These are phyloP conservation scores for Pelodytes ibericus DNA, from an alignment of 2,797 vertebrate species.

Conservation along the genomic window DNA sequence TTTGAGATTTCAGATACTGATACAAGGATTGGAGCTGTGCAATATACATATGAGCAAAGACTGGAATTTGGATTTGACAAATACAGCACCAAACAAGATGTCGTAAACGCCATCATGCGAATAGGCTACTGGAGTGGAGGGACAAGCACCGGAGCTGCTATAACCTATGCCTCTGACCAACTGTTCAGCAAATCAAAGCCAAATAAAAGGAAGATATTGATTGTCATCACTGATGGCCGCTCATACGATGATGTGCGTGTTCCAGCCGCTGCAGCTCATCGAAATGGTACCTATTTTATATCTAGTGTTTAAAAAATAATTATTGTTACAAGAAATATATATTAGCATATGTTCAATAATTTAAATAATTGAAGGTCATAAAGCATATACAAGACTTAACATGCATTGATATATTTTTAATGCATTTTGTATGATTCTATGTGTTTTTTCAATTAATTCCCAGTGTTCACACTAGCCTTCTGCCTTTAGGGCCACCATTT, in stretches of 20 bases:
- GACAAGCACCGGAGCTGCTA: slow-evolving; percentile 95
- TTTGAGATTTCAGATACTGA: slow-evolving; percentile 97
- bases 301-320: no score
- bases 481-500: no score
- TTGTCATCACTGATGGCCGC: slow-evolving; percentile 94
- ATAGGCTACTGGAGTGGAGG: slow-evolving; percentile 97
- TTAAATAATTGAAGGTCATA: no score
- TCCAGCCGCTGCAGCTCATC: slow-evolving; percentile 85
- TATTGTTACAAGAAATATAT: no score
- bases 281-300: no score
- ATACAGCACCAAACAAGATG: slow-evolving; percentile 83
- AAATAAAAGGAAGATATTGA: slow-evolving; percentile 97
- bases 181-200: slow-evolving; percentile 96
- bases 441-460: no score
- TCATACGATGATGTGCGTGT: slow-evolving; percentile 90
- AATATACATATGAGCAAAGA: slow-evolving; percentile 97
- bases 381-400: no score
- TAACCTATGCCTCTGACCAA: slow-evolving; percentile 87
- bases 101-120: slow-evolving; percentile 88
- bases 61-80: slow-evolving; percentile 92
- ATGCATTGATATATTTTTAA: no score
- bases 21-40: slow-evolving; percentile 89
- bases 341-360: no score
- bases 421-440: no score
- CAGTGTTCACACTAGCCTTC: no score